Conservation (phyloP, 2,888 invertebrate species). For the Seira sanloemensis region DNA sequence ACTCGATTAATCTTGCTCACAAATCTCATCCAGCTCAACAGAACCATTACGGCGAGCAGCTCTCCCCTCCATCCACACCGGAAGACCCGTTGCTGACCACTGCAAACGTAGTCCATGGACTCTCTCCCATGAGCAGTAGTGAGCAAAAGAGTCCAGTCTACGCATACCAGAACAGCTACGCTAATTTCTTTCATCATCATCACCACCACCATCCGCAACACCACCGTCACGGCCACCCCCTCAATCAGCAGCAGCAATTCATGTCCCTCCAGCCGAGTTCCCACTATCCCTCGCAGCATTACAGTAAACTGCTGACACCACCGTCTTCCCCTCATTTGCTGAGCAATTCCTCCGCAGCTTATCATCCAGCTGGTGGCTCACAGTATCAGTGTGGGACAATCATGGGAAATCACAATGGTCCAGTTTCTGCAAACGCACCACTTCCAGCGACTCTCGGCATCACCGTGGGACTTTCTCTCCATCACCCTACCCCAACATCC, state of each 20-base stretch:
- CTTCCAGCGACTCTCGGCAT: constrained; percentile 52
- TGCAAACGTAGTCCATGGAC: constrained; percentile 22
- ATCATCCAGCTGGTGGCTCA: constrained; percentile 20
- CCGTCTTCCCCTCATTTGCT: constrained; percentile 70
- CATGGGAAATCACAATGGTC: constrained; percentile 44
- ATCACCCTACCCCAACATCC: constrained; percentile 32
- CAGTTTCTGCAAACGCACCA: constrained; percentile 32
- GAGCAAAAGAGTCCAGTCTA: constrained; percentile 52
- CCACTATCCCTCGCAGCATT: constrained; percentile 62
- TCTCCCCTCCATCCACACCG: constrained; percentile 73
- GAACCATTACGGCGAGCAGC: constrained; percentile 67
- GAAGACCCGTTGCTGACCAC: constrained; percentile 70
- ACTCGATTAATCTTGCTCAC: constrained; percentile 56
- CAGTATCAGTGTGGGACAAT: constrained; percentile 42
- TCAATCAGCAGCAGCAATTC: constrained; percentile 42
- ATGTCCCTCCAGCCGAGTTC: constrained; percentile 43
- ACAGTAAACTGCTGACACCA: constrained; percentile 69
- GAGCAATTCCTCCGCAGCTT: constrained; percentile 44
- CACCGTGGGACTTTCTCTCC: constrained; percentile 63
- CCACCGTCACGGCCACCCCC: constrained; percentile 56
- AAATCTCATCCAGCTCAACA: constrained; percentile 52
- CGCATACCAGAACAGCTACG: constrained; percentile 62
- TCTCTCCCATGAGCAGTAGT: constrained; percentile 29
- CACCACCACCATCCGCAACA: constrained; percentile 25
- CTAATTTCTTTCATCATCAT: constrained; percentile 60